These are phyloP conservation scores for Mesorhabditis belari DNA, from an alignment of 2,888 invertebrate species.

Conservation along the genomic window DNA sequence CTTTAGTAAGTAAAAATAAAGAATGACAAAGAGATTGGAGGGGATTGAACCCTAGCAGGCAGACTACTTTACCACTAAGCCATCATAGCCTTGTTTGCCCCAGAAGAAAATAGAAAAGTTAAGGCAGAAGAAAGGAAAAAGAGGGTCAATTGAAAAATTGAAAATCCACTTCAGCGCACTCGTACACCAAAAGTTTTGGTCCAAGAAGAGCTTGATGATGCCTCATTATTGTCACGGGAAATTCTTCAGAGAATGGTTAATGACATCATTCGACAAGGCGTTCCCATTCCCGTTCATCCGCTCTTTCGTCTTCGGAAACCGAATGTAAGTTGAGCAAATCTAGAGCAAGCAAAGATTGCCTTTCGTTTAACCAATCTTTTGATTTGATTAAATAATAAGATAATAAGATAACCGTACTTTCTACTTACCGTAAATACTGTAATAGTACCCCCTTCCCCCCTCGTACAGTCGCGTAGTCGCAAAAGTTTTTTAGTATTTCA, in stretches of 20 bases:
- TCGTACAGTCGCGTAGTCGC: no score
- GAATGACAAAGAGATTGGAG: no score
- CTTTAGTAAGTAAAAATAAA: slow-evolving; percentile 29
- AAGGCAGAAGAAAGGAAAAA: neutral
- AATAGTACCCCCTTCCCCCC: no score
- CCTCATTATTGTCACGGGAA: slow-evolving; percentile 45
- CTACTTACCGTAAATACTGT: no score
- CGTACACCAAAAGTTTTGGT: slow-evolving; percentile 42
- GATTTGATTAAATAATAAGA: neutral
- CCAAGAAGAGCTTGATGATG: slow-evolving; percentile 49
- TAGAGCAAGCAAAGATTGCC: neutral
- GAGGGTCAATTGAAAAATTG: neutral
- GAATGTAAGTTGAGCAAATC: slow-evolving; percentile 19
- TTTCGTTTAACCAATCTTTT: neutral
- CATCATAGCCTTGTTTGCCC: no score
- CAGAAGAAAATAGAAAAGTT: neutral
- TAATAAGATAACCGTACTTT: neutral
- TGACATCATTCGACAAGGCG: slow-evolving; percentile 48
- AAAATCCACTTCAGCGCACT: slow-evolving; percentile 25
- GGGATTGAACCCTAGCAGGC: no score
- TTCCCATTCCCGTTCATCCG: slow-evolving; percentile 51
- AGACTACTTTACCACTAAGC: no score
- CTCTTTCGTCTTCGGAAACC: slow-evolving; percentile 46
- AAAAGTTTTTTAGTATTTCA: no score
- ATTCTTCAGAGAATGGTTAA: slow-evolving; percentile 45